Conservation (phyloP, 2,888 invertebrate genomes). For the Mechanitis messenoides region DNA sequence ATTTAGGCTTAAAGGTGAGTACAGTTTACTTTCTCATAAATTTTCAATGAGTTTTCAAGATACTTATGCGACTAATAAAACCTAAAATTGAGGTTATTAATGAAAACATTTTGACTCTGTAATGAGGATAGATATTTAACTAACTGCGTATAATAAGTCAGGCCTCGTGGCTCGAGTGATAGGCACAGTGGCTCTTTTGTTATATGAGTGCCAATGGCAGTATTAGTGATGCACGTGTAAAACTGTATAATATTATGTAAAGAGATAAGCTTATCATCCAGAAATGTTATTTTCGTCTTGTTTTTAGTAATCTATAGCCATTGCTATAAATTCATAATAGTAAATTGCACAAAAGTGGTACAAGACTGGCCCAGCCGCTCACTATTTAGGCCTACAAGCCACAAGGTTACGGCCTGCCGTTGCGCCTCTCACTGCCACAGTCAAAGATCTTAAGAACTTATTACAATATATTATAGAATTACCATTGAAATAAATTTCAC, state of each 20-base stretch:
- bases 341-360: neutral
- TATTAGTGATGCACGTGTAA: constrained; percentile 45
- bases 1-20: constrained; percentile 65
- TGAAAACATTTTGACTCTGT: neutral
- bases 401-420: constrained; percentile 21
- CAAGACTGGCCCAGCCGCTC: constrained; percentile 18
- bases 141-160: constrained; percentile 34
- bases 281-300: constrained; percentile 46
- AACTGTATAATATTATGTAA: constrained; percentile 49
- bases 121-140: constrained; percentile 14
- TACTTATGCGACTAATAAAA: neutral
- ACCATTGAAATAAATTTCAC: neutral
- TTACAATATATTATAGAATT: neutral
- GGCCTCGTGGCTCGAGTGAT: constrained; percentile 14
- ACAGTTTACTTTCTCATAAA: neutral
- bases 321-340: neutral
- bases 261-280: constrained; percentile 51
- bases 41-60: neutral
- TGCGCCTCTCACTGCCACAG: constrained; percentile 28
- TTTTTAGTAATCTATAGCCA: constrained; percentile 37
- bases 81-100: neutral
- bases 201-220: constrained; percentile 29
- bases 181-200: constrained; percentile 9
- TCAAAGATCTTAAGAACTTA: neutral
- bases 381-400: constrained; percentile 31